Evolutionary conservation across 2,113 vertebrate species (phyloP), one percentile per base, ranked within the genome.

Genomic region (Scopus umbretta): DNA sequence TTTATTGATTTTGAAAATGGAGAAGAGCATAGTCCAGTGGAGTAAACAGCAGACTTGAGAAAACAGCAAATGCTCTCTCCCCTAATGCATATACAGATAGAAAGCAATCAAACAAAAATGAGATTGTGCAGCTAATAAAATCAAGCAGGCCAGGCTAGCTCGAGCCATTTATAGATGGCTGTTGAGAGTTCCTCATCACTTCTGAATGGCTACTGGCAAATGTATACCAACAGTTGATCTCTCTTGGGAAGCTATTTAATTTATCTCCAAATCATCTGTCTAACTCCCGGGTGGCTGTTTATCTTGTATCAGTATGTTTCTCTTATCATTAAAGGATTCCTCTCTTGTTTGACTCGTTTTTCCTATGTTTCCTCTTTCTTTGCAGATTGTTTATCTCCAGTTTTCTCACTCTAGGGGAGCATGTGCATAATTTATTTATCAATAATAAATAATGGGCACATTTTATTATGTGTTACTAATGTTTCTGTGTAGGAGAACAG

Each of bases 41-140:
- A 79, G 5, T 45, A 75, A 87, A 83, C 30, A 88, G 74, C 34
- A 94, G 56, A 78, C 26, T 49, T 85, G 74, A 93, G 61, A 93
- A 91, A 95, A 92, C 13, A 75, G 42, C 65, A 90, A 84, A 92
- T 42, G n/a, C 10, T 80, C 40, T 89, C 58, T 88, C 34, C 92
- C 79, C 45, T 82, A 90, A 49, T 79, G 84, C 72, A 62, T 91
- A 62, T n/a, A 83, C 42, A 74, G 82, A 91, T 73, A 63, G 14
- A 95, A 96, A 95, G 90, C 91, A 94, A 96, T 94, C 86, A 94
- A 83, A 93, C 62, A 90, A 83, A 97, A 95, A 90, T 88, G 83
- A 95, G 78, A 92, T 73, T 94, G 70, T 79, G 84, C 43, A 96
- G 63, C 79, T 96, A 96, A 94, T 94, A 93, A 92, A 96, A 90